phyloP scores from a whole-genome alignment of 2,113 vertebrate genomes.

The Calidris pygmaea region DNA sequence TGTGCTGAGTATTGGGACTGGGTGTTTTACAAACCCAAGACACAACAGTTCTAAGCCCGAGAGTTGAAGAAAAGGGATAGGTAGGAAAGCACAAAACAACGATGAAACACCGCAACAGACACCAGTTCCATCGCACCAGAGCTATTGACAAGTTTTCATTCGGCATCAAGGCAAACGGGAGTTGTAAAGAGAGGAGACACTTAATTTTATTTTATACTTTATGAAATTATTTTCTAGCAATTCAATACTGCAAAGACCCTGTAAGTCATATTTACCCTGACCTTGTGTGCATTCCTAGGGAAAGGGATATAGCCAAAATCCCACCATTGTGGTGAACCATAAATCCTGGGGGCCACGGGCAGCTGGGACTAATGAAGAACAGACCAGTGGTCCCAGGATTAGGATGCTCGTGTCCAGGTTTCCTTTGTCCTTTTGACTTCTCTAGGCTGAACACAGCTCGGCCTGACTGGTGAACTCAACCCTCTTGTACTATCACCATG shows the following conservation, averaged over 20 bases:
- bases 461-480: not conserved
- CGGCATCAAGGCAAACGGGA: not conserved
- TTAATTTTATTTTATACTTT: not conserved
- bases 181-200: not conserved
- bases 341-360: not conserved
- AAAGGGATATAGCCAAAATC: constrained; percentile 3
- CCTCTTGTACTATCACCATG: not conserved
- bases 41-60: not conserved
- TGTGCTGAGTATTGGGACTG: not conserved
- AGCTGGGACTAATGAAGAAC: constrained; percentile 6
- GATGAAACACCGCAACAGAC: not conserved
- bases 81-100: not conserved
- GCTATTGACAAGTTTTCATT: not conserved
- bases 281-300: not conserved
- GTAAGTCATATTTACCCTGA: not conserved
- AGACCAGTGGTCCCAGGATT: not conserved
- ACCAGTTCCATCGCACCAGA: not conserved
- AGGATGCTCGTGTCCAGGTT: not conserved
- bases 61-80: not conserved
- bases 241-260: not conserved
- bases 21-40: not conserved
- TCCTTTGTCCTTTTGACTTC: not conserved
- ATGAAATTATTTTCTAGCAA: not conserved
- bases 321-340: not conserved
- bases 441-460: not conserved